Base-by-base conservation (phyloP, 2,888 invertebrate genomes). In the Helicoverpa assulta region DNA sequence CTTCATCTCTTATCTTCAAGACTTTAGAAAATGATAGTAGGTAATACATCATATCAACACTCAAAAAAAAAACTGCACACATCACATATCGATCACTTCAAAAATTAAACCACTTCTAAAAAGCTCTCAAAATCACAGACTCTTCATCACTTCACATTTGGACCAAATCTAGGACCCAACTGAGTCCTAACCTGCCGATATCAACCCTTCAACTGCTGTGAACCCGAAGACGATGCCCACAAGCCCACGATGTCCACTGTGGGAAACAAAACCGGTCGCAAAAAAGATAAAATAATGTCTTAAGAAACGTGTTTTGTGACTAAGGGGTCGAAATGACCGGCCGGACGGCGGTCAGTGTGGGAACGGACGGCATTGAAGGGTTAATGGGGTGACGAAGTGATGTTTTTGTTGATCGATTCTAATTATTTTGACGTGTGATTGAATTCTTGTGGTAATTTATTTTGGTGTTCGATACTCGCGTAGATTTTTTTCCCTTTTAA, bases 341-440 rank as follows among this genome's bases (percentile, higher is more conserved):
- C 82, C 79, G 91, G 90, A 85, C 89, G 87, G 83, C 82, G 90
- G 90, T 88, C 90, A 90, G 80, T 83, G 90, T 90, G 90, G 84
- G 90, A 90, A 90, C 63, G 55, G 62, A 81, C 76, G 80, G 57
- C 53, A 8, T 68, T 54, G 59, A 18, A 73, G 79, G 79, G 81
- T 82, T 75, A 74, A 73, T 56, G 47, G 74, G 61, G 69, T 70
- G 70, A 56, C 59, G 65, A 70, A 54, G 37, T 40, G 67, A 63
- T 72, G 68, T 58, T 73, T 72, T 54, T 67, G 52, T 65, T 70
- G 71, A 76, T 70, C 59, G 65, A 70, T 72, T 62, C 40, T 37
- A 47, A 58, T 67, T 50, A 58, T 67, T 47, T 53, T 56, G 16
- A 53, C 43, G 16, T 33, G 63, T 67, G n/a, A 70, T 64, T 80